phyloP scores from a whole-genome alignment of 2,888 invertebrate genomes.

The Zhuqinia jingwanae region DNA sequence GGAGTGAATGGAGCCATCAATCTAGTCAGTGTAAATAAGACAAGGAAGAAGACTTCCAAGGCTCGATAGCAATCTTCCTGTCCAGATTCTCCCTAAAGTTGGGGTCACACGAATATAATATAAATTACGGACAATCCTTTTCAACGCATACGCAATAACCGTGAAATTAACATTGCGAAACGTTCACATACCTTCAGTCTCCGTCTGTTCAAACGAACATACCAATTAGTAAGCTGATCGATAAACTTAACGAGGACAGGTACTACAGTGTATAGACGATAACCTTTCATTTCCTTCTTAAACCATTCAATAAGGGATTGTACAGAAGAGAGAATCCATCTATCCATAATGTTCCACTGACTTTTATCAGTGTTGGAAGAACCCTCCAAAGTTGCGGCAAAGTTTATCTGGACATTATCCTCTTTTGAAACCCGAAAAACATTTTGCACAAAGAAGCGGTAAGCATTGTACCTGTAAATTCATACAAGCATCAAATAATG shows the following conservation, averaged over 20 bases:
- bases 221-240: conserved; percentile 99
- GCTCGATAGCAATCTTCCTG: conserved; percentile 90
- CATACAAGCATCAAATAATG: neutral
- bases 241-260: conserved; percentile 97
- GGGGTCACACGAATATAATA: neutral
- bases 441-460: conserved; percentile 96
- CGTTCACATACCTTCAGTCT: conserved; percentile 90
- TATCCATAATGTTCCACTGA: conserved; percentile 92
- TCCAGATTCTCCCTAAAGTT: conserved; percentile 89
- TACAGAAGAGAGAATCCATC: conserved; percentile 98
- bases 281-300: conserved; percentile 95
- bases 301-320: conserved; percentile 95
- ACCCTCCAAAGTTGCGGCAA: conserved; percentile 71
- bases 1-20: conserved; percentile 99
- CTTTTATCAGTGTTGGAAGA: conserved; percentile 52
- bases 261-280: conserved; percentile 96
- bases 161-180: no score
- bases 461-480: conserved; percentile 86
- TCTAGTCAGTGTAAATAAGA: conserved; percentile 92
- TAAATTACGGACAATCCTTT: neutral
- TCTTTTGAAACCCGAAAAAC: conserved; percentile 81
- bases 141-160: neutral
- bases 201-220: conserved; percentile 97
- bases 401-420: conserved; percentile 70
- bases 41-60: conserved; percentile 92